These are phyloP conservation scores for Amphipyra tragopoginis DNA, from an alignment of 2,888 invertebrate species.

Conservation along the genomic window DNA sequence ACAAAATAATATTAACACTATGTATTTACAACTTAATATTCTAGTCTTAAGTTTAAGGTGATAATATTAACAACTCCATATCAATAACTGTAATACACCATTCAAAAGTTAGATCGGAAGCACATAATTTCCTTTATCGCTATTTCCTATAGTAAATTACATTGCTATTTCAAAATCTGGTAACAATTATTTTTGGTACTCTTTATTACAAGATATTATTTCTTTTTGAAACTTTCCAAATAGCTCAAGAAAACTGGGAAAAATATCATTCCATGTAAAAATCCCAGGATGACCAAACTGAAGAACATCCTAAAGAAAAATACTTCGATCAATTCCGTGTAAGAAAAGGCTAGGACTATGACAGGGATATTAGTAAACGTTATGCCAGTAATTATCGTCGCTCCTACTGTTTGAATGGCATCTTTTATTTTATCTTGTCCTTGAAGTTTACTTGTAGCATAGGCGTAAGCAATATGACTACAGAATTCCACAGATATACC, in stretches of 20 bases:
- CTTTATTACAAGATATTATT: slow-evolving; percentile 14
- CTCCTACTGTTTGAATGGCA: slow-evolving; percentile 95
- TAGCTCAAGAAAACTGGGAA: slow-evolving; percentile 97
- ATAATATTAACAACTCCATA: slow-evolving; percentile 29
- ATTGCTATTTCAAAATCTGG: slow-evolving; percentile 42
- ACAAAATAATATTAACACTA: slow-evolving; percentile 20
- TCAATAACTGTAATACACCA: slow-evolving; percentile 30
- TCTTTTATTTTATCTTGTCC: slow-evolving; percentile 92
- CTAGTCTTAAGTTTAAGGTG: slow-evolving; percentile 40
- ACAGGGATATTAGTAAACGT: slow-evolving; percentile 98
- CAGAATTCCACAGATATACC: slow-evolving; percentile 99
- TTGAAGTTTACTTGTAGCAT: slow-evolving; percentile 78
- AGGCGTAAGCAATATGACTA: slow-evolving; percentile 95
- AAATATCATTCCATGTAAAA: slow-evolving; percentile 97
- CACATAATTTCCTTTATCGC: no score
- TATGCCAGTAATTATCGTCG: slow-evolving; percentile 98
- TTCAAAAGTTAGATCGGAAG: slow-evolving; percentile 28
- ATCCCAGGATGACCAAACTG: slow-evolving; percentile 97
- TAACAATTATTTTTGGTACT: not conserved
- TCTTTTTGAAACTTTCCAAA: slow-evolving; percentile 70
- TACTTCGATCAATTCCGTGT: slow-evolving; percentile 97
- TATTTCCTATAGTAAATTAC: slow-evolving; percentile 15
- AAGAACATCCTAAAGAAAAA: slow-evolving; percentile 99
- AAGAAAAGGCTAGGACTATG: slow-evolving; percentile 96
- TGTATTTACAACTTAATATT: slow-evolving; percentile 59